Evolutionary conservation across 2,797 vertebrate genomes (phyloP).

Genomic region (Bradypodion ventrale): DNA sequence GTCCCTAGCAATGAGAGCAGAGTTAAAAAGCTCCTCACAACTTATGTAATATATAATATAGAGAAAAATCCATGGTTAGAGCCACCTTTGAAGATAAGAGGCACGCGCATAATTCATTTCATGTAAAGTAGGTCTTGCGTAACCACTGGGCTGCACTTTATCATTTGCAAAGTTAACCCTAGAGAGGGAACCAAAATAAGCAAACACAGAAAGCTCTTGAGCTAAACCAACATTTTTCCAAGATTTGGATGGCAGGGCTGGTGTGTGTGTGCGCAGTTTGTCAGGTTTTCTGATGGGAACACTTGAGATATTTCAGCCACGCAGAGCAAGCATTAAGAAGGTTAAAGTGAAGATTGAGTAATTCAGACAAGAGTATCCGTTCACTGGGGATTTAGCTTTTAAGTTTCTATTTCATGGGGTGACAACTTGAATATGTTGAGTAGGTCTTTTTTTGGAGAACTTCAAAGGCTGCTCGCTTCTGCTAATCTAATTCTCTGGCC

Average conservation of each 20-base stretch:
- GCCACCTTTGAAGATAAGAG: slow-evolving; percentile 7
- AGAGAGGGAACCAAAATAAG: not conserved
- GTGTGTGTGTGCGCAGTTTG: not conserved
- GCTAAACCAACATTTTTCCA: not conserved
- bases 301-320: not conserved
- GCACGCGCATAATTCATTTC: not conserved
- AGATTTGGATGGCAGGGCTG: not conserved
- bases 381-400: slow-evolving; percentile 23
- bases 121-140: slow-evolving; percentile 1
- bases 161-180: not conserved
- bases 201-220: slow-evolving; percentile 7
- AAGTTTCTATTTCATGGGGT: slow-evolving; percentile 37
- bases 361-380: slow-evolving; percentile 31
- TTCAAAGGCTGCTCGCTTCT: slow-evolving; percentile 45
- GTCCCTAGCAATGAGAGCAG: slow-evolving; percentile 22
- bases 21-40: slow-evolving; percentile 7
- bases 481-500: slow-evolving; percentile 46
- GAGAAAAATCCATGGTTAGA: not conserved
- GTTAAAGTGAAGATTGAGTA: slow-evolving; percentile 17
- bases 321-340: slow-evolving; percentile 15
- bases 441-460: slow-evolving; percentile 38
- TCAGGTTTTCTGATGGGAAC: not conserved
- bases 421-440: slow-evolving; percentile 45
- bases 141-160: rapidly evolving
- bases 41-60: not conserved